Conservation (phyloP, 2,888 invertebrate species). For the Ecdyonurus torrentis region DNA sequence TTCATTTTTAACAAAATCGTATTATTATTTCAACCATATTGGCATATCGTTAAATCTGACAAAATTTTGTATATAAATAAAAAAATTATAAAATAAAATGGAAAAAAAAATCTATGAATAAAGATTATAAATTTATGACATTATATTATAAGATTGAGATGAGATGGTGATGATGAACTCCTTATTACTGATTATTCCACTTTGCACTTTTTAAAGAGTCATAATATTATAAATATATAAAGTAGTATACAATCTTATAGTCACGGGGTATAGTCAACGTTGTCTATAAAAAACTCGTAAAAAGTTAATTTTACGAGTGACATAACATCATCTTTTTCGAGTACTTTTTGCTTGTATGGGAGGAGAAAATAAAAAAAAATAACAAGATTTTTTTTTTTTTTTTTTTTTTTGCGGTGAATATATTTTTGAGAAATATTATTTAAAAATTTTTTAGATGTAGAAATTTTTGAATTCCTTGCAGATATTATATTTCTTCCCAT, state of each 20-base stretch:
- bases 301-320: constrained; percentile 1
- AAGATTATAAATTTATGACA: neutral
- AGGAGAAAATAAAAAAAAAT: too few species aligned
- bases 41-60: too few species aligned
- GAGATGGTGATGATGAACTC: neutral
- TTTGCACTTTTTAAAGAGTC: neutral
- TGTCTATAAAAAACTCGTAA: constrained; percentile 3
- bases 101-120: neutral
- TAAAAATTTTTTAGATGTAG: too few species aligned
- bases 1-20: too few species aligned
- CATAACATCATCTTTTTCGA: neutral
- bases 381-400: too few species aligned
- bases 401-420: too few species aligned
- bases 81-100: too few species aligned
- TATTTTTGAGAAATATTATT: too few species aligned
- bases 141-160: neutral
- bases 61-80: too few species aligned
- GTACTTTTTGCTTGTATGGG: neutral
- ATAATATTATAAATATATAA: neutral
- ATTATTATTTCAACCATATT: too few species aligned
- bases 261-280: neutral
- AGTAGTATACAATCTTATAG: neutral
- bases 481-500: too few species aligned
- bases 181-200: neutral
- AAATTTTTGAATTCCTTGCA: too few species aligned